These are phyloP conservation scores for Acholoe squamosa DNA, from an alignment of 2,888 invertebrate species.

Conservation along the genomic window DNA sequence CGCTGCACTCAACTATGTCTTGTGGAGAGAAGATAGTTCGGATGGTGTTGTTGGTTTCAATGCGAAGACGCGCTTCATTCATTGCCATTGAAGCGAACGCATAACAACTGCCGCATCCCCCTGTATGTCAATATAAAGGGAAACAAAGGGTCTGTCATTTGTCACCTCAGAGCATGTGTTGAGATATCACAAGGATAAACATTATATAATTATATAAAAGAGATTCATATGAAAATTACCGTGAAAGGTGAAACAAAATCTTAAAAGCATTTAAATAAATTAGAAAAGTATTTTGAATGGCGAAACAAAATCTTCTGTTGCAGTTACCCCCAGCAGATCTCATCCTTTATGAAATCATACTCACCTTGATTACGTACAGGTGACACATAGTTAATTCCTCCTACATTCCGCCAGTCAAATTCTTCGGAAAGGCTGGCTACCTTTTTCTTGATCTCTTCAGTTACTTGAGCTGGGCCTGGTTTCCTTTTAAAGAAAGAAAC, in stretches of 20 bases:
- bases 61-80: conserved; percentile 84
- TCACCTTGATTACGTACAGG: conserved; percentile 82
- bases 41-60: conserved; percentile 83
- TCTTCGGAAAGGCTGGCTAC: conserved; percentile 74
- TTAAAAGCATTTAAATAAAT: too few relatives aligned
- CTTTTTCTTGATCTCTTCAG: conserved; percentile 70
- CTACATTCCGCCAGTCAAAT: conserved; percentile 82
- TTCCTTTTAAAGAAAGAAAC: conserved; percentile 40
- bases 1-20: conserved; percentile 84
- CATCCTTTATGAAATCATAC: conserved; percentile 60
- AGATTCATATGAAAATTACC: too few relatives aligned
- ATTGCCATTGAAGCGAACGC: conserved; percentile 84
- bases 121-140: conserved; percentile 71
- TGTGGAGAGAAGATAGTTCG: conserved; percentile 83
- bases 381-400: conserved; percentile 80
- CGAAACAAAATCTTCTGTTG: too few relatives aligned
- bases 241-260: too few relatives aligned
- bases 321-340: neutral
- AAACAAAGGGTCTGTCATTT: too few relatives aligned
- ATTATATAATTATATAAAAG: too few relatives aligned
- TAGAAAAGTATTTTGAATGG: too few relatives aligned
- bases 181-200: too few relatives aligned
- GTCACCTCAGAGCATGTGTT: too few relatives aligned
- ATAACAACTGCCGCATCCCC: conserved; percentile 84
- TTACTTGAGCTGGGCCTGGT: conserved; percentile 77